Evolutionary conservation across 2,113 vertebrate species (phyloP), one percentile per base, ranked within the genome.

Genomic region (Pelobates fuscus): DNA sequence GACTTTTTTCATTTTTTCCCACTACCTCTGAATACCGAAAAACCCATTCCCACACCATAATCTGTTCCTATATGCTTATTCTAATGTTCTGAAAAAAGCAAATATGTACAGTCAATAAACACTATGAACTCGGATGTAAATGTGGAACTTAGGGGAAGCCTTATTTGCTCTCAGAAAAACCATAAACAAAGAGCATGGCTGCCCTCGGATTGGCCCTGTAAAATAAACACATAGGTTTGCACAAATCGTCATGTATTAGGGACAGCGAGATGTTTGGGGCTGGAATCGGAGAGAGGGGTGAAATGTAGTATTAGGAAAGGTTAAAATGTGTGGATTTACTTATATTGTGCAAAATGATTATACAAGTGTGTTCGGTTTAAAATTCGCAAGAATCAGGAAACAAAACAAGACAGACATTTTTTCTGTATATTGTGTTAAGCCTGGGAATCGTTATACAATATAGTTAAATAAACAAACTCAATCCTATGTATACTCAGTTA

Each of bases 121-220:
- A 54, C 59, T 37, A 21, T 63, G 63, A 63, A 61, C 32, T 18
- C 63, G 73, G 73, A 61, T 32, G 73, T 41, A 77, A 60, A 68
- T 5, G 37, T 29, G 72, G 64, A 76, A 76, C 55, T 24, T 15
- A 5, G n/a, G 57, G 71, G 43, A 58, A 20, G 52, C 27, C 20
- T 63, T 61, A 23, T 65, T 73, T 73, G 61, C 61, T 67, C 37
- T 67, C 41, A 1, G 41, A 10, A 75, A 49, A 67, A 58, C 23
- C 18, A 75, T 68, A 76, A 59, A 37, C 32, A 37, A 18, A 67
- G 12, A 18, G 14, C 32, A 29, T 23, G 70, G 61, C 32, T 55
- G 62, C 32, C 71, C 71, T 66, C 41, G 32, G 5, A 55, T 15
- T 60, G 72, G 32, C 49, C 62, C 27, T 21, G 52, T 15, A 46